Base-by-base conservation (phyloP, 2,888 invertebrate genomes). In the Corbicula japonica region DNA sequence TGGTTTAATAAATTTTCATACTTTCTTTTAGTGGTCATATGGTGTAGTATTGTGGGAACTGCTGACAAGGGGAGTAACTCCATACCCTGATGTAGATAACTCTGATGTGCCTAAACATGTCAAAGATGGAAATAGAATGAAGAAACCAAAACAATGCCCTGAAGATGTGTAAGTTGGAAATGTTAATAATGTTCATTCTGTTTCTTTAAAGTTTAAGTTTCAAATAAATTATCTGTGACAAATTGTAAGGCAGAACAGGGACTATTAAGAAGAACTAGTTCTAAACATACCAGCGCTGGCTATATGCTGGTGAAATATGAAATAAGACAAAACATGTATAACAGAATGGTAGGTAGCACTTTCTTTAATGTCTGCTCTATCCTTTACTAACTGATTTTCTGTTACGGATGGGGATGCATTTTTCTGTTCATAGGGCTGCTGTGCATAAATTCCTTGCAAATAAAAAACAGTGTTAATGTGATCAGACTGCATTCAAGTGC, bases 31-130 rank as follows among this genome's bases (percentile, higher is more conserved):
- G 93, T 94, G 94, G 94, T 93, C 94, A 1, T 94, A 86, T 85
- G 94, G 94, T 32, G 92, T 94, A 30, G 89, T 94, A 15, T 78
- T 94, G 52, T 94, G 94, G 94, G 94, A 94, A 86, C 83, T 94
- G 76, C 87, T 94, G 89, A 94, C 94, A 61, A 89, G 94, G 66
- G 94, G 94, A 26, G 92, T 93, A 75, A 91, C 92, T 72, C 94
- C 94, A 1, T 94, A 94, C 79, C 92, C 93, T 18, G 93, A 94
- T 83, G 92, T 94, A 4, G 93, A 93, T 62, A 92, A 93, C 80
- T 89, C 90, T 86, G 92, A 93, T 71, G 87, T 94, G 35, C 85
- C 91, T n/a, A 86, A 89, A 12, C 93, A 93, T 86, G 85, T 94
- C 38, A 91, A 92, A 69, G 80, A 82, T 10, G 94, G 94, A 12